Evolutionary conservation across 2,888 invertebrate genomes (phyloP).

Genomic region (Dryocosmus kuriphilus): DNA sequence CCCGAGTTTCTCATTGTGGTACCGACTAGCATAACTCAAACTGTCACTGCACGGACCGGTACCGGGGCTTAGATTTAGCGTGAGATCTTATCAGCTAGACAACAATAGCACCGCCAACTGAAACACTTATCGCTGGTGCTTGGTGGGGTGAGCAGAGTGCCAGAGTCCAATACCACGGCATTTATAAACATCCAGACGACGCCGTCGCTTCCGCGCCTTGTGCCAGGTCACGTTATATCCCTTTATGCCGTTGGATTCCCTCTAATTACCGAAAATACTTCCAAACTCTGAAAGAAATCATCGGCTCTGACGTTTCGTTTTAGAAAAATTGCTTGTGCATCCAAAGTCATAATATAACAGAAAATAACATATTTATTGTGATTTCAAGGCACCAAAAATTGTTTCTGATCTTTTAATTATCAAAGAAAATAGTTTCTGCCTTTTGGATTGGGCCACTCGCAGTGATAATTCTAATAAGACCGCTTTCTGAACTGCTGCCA

Average conservation of each 20-base stretch:
- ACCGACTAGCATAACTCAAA: conserved; percentile 69
- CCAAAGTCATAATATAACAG: no score
- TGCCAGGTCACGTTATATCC: conserved; percentile 22
- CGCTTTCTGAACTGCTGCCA: no score
- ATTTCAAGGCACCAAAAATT: no score
- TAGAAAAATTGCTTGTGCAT: no score
- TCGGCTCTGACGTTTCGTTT: neutral
- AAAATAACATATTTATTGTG: no score
- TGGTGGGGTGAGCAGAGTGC: conserved; percentile 44
- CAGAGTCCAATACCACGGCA: conserved; percentile 49
- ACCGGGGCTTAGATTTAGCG: conserved; percentile 67
- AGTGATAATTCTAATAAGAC: no score
- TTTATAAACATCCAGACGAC: conserved; percentile 62
- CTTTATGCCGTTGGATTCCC: conserved; percentile 5
- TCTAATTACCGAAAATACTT: conserved; percentile 34
- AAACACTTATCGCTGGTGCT: conserved; percentile 66
- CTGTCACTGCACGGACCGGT: conserved; percentile 64
- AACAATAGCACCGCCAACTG: conserved; percentile 68
- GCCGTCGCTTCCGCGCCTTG: conserved; percentile 20
- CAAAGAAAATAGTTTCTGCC: no score
- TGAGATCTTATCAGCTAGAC: conserved; percentile 69
- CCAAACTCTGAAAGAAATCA: conserved; percentile 5
- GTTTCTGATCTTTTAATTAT: no score
- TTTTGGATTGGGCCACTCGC: no score
- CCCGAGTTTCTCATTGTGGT: conserved; percentile 60